These are phyloP conservation scores for Cranoglanis bouderius DNA, from an alignment of 2,113 vertebrate species.

Conservation along the genomic window DNA sequence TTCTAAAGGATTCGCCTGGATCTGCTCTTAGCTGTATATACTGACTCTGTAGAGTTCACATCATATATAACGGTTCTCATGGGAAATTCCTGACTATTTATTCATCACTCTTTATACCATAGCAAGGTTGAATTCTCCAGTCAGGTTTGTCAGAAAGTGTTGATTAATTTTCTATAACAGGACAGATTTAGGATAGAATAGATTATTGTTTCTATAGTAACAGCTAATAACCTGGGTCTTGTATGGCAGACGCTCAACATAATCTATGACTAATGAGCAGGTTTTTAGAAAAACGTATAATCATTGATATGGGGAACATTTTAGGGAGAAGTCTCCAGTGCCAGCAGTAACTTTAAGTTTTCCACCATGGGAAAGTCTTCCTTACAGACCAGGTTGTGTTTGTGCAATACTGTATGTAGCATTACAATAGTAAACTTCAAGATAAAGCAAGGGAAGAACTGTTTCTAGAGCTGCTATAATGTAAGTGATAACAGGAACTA, in stretches of 20 bases:
- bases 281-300: not conserved
- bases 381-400: not conserved
- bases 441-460: not conserved
- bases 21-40: not conserved
- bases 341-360: not conserved
- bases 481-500: not conserved
- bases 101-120: not conserved
- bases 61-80: not conserved
- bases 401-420: not conserved
- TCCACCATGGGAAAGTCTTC: not conserved
- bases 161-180: no score
- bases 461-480: not conserved
- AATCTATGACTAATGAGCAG: no score
- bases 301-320: not conserved
- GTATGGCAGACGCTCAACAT: no score
- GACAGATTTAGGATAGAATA: not conserved
- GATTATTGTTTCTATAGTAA: no score
- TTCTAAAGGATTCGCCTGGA: not conserved
- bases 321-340: not conserved
- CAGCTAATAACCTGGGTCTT: no score
- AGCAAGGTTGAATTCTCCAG: not conserved
- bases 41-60: not conserved
- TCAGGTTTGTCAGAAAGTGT: not conserved
- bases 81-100: conserved; percentile 5
- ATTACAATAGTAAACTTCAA: not conserved